Conservation (phyloP, 2,113 vertebrate genomes). For the Actinemys pallida region DNA sequence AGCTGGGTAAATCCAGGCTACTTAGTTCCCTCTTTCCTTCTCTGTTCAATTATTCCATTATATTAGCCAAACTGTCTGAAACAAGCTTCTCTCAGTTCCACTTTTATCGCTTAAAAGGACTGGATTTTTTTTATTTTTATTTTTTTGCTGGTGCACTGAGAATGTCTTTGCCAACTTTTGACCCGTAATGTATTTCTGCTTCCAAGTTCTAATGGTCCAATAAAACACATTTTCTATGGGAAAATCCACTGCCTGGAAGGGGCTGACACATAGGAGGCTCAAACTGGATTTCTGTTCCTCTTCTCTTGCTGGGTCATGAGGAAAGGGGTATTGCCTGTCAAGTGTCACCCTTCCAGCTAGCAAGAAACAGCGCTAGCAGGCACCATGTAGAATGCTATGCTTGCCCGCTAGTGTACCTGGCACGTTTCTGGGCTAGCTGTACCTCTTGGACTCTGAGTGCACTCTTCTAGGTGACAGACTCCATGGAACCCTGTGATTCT, state of each 20-base stretch:
- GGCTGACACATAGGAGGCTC: neutral
- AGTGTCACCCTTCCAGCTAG: neutral
- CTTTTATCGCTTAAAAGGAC: neutral
- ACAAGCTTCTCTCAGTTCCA: neutral
- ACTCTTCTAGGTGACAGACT: neutral
- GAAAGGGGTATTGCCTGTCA: neutral
- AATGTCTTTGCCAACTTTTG: neutral
- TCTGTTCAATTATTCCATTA: conserved; percentile 22
- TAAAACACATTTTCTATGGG: neutral
- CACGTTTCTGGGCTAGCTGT: neutral
- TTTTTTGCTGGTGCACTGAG: neutral
- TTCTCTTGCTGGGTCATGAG: neutral
- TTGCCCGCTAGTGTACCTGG: neutral
- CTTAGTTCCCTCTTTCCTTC: neutral
- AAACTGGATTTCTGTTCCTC: neutral
- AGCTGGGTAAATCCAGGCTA: conserved; percentile 48
- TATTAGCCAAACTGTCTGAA: neutral
- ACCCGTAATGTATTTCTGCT: neutral
- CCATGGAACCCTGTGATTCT: neutral
- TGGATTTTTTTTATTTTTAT: neutral
- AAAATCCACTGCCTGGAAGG: neutral
- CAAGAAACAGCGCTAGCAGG: neutral
- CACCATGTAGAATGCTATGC: neutral
- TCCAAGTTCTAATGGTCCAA: neutral
- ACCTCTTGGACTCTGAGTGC: neutral